A percentile compares a stretch with the other conserved stretches of the same genome.
phyloP scores from a whole-genome alignment of 1,140 invertebrate species.

The Hormaphis cornu region DNA sequence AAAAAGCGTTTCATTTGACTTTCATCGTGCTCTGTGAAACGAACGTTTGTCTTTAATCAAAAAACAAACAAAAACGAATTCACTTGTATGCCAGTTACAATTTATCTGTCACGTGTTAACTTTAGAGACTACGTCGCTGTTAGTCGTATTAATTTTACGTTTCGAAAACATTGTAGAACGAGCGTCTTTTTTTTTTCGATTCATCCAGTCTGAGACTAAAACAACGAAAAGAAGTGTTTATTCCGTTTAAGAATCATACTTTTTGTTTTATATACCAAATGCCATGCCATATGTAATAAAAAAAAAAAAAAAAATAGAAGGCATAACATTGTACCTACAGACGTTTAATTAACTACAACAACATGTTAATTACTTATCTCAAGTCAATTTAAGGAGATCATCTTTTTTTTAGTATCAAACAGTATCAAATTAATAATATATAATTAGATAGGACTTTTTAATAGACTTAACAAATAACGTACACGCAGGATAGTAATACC shows the following conservation, averaged over 20 bases:
- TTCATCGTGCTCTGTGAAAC: neutral
- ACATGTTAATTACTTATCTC: too few relatives aligned
- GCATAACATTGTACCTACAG: too few relatives aligned
- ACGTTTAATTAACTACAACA: too few relatives aligned
- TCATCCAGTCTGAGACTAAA: neutral
- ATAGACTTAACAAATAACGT: too few relatives aligned
- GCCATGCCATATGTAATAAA: too few relatives aligned
- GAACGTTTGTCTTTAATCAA: neutral
- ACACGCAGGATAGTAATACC: too few relatives aligned
- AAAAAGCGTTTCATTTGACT: neutral
- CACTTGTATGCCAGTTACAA: neutral
- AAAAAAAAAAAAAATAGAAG: too few relatives aligned
- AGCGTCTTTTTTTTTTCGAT: neutral
- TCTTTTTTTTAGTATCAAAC: too few relatives aligned
- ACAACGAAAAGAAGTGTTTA: neutral
- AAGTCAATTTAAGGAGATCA: too few relatives aligned
- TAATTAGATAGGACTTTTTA: too few relatives aligned
- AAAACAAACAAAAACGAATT: slow-evolving; percentile 1
- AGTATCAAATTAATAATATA: too few relatives aligned
- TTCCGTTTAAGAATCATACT: neutral
- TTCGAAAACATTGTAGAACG: neutral
- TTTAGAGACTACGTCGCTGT: neutral
- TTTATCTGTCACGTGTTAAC: neutral
- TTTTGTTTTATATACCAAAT: neutral
- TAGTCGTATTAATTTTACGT: neutral